Evolutionary conservation across 2,113 vertebrate genomes (phyloP), one percentile per base, ranked within the genome.

Genomic region (Xenopus laevis): DNA sequence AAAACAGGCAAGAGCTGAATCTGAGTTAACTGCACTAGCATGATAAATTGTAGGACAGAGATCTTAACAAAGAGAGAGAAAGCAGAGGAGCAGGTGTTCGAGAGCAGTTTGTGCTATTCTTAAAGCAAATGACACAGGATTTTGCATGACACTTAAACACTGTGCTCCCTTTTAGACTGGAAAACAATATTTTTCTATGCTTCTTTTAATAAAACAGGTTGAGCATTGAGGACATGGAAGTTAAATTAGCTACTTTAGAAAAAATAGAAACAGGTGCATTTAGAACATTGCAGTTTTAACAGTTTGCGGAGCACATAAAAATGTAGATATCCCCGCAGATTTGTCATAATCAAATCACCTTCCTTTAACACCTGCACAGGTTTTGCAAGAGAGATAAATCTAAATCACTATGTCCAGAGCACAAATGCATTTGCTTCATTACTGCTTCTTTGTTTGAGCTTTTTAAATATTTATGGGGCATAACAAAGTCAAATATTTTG

Each of bases 341-440:
- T 55, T 55, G 18, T 55, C 53, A 55, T 55, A 55, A 55, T 55
- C 53, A 55, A 55, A 55, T 55, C 53, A n/a, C 53, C 53, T 55
- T 55, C 17, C 53, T 55, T n/a, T 55, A 55, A n/a, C 53, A 55
- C 53, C 53, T 55, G 53, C 53, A 55, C 53, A 18, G 7, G 17
- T 55, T n/a, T 55, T 55, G 53, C 53, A 55, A 55, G 53, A 5
- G 53, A 55, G 53, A 55, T 55, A 55, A 55, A 55, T 55, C 53
- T 55, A 55, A 55, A 55, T 8, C 53, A 18, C 9, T 1, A 55
- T 7, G 53, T 55, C 53, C 17, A 5, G 3, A 55, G 53, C 53
- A n/a, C 53, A 55, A 18, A 55, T 13, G 16, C 53, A 16, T 55
- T 55, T 55, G 53, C 53, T 55, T 16, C 16, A 55, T n/a, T n/a